Percentiles rank a stretch among this genome's conserved stretches.
These are phyloP conservation scores for Gallinago jamesoni DNA, from an alignment of 2,113 vertebrate species.

Conservation along the genomic window DNA sequence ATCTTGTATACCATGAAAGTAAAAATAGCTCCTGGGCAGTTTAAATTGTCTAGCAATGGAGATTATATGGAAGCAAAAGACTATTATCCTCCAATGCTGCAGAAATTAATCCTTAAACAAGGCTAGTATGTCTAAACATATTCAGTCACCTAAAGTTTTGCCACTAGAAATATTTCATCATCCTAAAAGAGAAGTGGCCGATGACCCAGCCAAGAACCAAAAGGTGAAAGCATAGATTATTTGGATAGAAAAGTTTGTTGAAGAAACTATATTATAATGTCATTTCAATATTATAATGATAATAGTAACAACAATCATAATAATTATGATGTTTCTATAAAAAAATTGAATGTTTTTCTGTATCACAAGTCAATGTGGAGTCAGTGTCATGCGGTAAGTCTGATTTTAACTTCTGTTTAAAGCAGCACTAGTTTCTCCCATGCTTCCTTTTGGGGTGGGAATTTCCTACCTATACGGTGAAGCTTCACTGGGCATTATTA, in stretches of 20 bases:
- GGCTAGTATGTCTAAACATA: neutral
- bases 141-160: neutral
- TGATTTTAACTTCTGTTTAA: neutral
- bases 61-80: neutral
- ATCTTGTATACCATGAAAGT: conserved; percentile 9
- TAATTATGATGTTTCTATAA: neutral
- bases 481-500: neutral
- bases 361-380: neutral
- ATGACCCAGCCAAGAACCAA: neutral
- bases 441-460: neutral
- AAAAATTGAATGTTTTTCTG: neutral
- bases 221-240: neutral
- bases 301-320: neutral
- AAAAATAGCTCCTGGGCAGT: conserved; percentile 19
- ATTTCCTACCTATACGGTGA: neutral
- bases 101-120: conserved; percentile 48
- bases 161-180: neutral
- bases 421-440: neutral
- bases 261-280: neutral
- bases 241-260: neutral
- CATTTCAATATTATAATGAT: neutral
- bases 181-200: neutral
- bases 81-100: neutral
- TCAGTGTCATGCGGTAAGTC: neutral
- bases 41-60: conserved; percentile 1